Evolutionary conservation across 2,113 vertebrate genomes (phyloP).

Genomic region (Meles meles): DNA sequence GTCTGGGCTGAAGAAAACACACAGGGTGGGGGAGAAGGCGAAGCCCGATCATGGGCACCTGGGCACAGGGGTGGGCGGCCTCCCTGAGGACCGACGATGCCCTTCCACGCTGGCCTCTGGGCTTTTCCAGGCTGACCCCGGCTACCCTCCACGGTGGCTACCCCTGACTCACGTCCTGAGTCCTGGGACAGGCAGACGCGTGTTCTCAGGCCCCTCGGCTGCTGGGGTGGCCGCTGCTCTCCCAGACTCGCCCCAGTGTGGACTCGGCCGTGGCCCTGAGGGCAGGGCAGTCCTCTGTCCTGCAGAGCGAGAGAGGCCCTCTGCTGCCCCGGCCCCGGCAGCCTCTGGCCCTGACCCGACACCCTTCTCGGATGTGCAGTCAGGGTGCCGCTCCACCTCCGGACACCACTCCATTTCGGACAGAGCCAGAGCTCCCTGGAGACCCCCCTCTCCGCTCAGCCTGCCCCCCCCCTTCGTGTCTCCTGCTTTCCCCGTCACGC

Average conservation of each 20-base stretch:
- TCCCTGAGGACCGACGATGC: not conserved
- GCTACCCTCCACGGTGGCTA: not conserved
- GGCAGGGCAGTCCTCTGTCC: not conserved
- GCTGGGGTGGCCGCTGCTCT: not conserved
- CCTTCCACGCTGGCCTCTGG: not conserved
- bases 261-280: not conserved
- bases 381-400: accelerated
- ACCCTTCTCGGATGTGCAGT: accelerated
- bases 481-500: accelerated
- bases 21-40: not conserved
- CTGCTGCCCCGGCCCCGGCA: accelerated
- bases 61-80: not conserved
- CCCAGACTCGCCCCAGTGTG: not conserved
- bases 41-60: accelerated
- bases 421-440: not conserved
- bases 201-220: not conserved
- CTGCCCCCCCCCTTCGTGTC: not conserved
- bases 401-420: not conserved
- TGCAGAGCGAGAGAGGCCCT: not conserved
- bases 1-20: not conserved
- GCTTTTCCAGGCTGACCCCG: not conserved
- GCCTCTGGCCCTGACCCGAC: not conserved
- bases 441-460: not conserved
- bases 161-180: accelerated
- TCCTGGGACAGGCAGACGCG: accelerated